These are phyloP conservation scores for Apotomis betuletana DNA, from an alignment of 2,888 invertebrate genomes.

Conservation along the genomic window DNA sequence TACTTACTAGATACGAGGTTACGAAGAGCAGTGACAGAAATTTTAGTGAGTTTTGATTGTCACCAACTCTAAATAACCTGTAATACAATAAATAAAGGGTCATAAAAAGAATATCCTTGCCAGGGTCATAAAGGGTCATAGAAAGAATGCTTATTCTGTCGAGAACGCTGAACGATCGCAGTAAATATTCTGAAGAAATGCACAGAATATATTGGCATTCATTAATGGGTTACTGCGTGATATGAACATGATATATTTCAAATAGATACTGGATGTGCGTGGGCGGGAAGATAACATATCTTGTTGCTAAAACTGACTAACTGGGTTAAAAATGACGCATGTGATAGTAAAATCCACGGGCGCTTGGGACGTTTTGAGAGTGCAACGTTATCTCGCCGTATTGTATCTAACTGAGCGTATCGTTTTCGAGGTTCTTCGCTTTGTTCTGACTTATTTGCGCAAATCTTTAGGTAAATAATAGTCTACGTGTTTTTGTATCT, in stretches of 20 bases:
- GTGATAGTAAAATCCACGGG: background rate
- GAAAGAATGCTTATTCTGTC: too few relatives aligned
- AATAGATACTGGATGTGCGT: constrained; percentile 16
- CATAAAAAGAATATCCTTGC: too few relatives aligned
- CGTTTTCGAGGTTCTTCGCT: constrained; percentile 18
- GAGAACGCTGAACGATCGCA: too few relatives aligned
- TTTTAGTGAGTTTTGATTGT: too few relatives aligned
- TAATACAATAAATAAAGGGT: too few relatives aligned
- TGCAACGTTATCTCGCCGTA: background rate
- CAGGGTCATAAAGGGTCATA: too few relatives aligned
- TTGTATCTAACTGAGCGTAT: constrained; percentile 8
- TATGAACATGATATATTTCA: background rate
- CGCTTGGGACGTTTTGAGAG: background rate
- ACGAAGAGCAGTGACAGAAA: too few relatives aligned
- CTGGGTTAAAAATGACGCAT: background rate
- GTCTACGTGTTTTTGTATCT: background rate
- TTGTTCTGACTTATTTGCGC: constrained; percentile 17
- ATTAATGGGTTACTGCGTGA: background rate
- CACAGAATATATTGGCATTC: background rate
- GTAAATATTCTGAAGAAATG: too few relatives aligned
- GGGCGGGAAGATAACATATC: constrained; percentile 30
- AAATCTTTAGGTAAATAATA: constrained; percentile 12
- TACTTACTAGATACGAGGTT: too few relatives aligned
- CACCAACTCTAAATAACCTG: too few relatives aligned
- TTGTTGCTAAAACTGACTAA: constrained; percentile 20